These are phyloP conservation scores for Drosophila mulleri DNA, from an alignment of 2,888 invertebrate species.

Conservation along the genomic window DNA sequence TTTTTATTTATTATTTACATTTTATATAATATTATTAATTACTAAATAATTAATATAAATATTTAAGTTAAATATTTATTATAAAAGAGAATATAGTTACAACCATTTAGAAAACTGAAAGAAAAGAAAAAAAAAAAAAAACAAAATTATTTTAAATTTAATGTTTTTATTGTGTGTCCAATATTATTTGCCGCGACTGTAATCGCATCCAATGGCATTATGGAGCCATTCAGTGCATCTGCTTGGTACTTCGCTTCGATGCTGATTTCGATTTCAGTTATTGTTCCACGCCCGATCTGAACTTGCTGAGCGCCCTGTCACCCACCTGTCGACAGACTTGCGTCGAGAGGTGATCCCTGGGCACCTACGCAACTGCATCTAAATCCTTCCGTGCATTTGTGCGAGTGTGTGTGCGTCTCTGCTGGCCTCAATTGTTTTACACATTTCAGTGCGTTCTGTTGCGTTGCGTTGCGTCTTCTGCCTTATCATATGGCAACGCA, in stretches of 20 bases:
- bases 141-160: not conserved
- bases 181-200: constrained; percentile 46
- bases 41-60: not conserved
- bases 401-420: not conserved
- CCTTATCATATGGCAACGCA: constrained; percentile 36
- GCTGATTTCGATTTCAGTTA: constrained; percentile 63
- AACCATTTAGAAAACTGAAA: not conserved
- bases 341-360: constrained; percentile 15
- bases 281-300: constrained; percentile 37
- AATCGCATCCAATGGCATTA: constrained; percentile 12
- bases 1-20: not conserved
- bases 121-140: not conserved
- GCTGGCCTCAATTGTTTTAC: constrained; percentile 9
- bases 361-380: not conserved
- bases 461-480: constrained; percentile 16
- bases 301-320: constrained; percentile 10
- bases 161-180: constrained; percentile 1
- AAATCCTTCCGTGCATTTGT: constrained; percentile 5
- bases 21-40: not conserved
- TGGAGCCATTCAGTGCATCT: constrained; percentile 23
- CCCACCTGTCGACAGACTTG: constrained; percentile 52
- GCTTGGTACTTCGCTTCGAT: constrained; percentile 59
- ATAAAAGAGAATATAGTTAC: not conserved
- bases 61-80: not conserved
- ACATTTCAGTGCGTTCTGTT: constrained; percentile 1